Conservation (phyloP, 35 echinoderm and acorn worm species). For the Heliocidaris tuberculata region DNA sequence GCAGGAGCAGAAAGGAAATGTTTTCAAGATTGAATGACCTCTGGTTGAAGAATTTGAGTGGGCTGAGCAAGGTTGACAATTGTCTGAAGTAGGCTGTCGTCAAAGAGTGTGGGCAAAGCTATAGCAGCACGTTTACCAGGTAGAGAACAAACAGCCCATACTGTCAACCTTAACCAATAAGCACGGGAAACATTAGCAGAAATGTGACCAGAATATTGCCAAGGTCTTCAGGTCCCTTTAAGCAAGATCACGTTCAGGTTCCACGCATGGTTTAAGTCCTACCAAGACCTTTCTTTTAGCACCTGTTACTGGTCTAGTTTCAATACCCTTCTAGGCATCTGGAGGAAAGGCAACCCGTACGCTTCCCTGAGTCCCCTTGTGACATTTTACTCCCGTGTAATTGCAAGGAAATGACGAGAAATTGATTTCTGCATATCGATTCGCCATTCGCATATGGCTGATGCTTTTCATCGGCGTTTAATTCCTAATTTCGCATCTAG, state of each 20-base stretch:
- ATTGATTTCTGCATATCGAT: slow-evolving; percentile 33
- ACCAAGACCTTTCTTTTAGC: neutral
- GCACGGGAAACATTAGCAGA: slow-evolving; percentile 7
- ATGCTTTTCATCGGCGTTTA: slow-evolving; percentile 33
- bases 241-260: neutral
- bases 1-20: neutral
- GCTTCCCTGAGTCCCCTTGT: neutral
- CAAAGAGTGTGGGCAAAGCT: neutral
- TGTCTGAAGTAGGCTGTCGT: slow-evolving; percentile 8
- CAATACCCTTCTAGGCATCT: slow-evolving; percentile 6
- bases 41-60: neutral
- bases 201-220: slow-evolving; percentile 1
- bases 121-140: neutral
- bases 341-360: neutral
- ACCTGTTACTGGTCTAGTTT: neutral
- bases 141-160: neutral
- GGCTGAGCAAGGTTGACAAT: neutral
- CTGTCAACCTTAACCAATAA: neutral
- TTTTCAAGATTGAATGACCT: neutral
- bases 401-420: slow-evolving; percentile 24
- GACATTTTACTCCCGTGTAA: slow-evolving; percentile 22
- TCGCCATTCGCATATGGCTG: neutral
- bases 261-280: neutral
- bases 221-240: neutral
- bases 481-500: slow-evolving; percentile 27